Evolutionary conservation across 1,140 invertebrate genomes (phyloP), one percentile per base, ranked within the genome.

Genomic region (Aphaenogaster ashmeadi): DNA sequence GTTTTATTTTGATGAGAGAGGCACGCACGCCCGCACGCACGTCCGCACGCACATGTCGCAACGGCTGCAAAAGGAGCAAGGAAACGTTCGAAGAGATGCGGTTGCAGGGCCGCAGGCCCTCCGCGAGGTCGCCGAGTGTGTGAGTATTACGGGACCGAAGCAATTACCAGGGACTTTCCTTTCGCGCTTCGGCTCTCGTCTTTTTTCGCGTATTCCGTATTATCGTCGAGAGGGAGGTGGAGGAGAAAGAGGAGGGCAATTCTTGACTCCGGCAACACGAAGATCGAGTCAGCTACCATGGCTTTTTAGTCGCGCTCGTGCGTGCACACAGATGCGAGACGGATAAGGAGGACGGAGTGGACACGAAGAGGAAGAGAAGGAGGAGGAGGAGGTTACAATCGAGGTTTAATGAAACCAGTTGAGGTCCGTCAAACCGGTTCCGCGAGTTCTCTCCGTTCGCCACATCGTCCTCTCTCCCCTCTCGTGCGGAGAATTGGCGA

Each of bases 331-430:
- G 81, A 71, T 66, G 75, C 69, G 71, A 87, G 66, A 66, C 64
- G 86, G 72, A 83, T 84, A 80, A 88, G 50, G 89, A 80, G 87
- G n/a, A 75, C 52, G 87, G 27, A 56, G 84, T 60, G 64, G 64
- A 62, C 44, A 54, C 71, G 56, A 62, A 52, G 36, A 56, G 44
- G 21, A 66, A 64, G 62, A 66, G 58, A 60, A 66, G 87, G 81
- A 58, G 54, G 67, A 74, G 89, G 77, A 77, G 89, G 92, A 92
- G 93, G 91, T 91, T 91, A 91, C 91, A 93, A 93, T 89, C 90
- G 94, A 92, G 90, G 93, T 95, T 95, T 94, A 95, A 95, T 94
- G 94, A 94, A 94, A 94, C 93, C 93, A 91, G 90, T 93, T 90
- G 92, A 91, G 90, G 86, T 90, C 91, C 89, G 92, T 90, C 87